Evolutionary conservation across 2,888 invertebrate species (phyloP), one percentile per base, ranked within the genome.

Genomic region (Tetrapedia diversipes): DNA sequence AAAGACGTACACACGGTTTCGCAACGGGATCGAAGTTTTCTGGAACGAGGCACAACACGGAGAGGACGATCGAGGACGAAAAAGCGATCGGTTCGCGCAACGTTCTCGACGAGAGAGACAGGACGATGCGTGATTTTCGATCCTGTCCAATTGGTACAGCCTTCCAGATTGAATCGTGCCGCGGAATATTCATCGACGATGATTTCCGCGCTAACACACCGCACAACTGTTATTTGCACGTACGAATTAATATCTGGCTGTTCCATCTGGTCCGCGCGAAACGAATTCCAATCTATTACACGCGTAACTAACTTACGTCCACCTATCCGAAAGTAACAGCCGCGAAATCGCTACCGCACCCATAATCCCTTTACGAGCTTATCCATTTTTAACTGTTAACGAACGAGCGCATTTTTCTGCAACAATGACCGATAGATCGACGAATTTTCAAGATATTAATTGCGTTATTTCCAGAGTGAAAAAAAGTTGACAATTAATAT

Each of bases 211-310:
- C 66, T 63, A 59, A 63, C 54, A 41, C 65, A 37, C 45, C 73
- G 49, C 61, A 11, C 22, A 14, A 61, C 22, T 39, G 63, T 71
- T 80, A 74, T 77, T 81, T 77, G 65, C 71, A 49, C 63, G 53
- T 53, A 34, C 57, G 67, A 79, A 82, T 77, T 79, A 79, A 79
- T 72, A 72, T 57, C 77, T 69, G 43, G 57, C 56, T 10, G 34
- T 39, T 41, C 24, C 53, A 51, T 69, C 53, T n/a, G n/a, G 45
- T 34, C 45, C 34, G 78, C 53, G 27, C 67, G 56, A 73, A 78
- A 80, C 64, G 64, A 77, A 78, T 80, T 77, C 47, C 82, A 57
- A 64, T 66, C 71, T 47, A 66, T 80, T 77, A 77, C 65, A 22
- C 53, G 37, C 16, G 37, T 66, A 75, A 65, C 65, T 27, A 65